Conservation (phyloP, 2,113 vertebrate genomes). For the Phainopepla nitens region DNA sequence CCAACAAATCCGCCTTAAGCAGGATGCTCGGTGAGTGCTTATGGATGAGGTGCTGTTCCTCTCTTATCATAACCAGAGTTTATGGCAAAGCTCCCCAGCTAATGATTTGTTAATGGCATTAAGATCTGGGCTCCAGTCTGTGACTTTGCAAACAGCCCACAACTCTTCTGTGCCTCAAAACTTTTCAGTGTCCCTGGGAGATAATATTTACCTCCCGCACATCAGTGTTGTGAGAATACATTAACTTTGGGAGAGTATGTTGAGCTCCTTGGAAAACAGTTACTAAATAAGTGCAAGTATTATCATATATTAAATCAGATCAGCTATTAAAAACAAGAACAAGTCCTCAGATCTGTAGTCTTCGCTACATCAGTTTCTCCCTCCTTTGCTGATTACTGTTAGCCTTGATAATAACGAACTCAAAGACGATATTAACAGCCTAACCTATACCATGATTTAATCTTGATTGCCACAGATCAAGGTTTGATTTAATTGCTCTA, state of each 20-base stretch:
- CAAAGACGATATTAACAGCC: slow-evolving; percentile 58
- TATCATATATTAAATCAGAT: slow-evolving; percentile 68
- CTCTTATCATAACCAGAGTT: neutral
- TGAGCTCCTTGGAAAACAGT: slow-evolving; percentile 50
- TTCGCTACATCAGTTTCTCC: slow-evolving; percentile 50
- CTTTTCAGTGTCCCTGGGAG: slow-evolving; percentile 22
- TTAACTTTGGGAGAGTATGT: slow-evolving; percentile 43
- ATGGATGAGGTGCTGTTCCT: neutral
- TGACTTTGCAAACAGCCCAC: neutral
- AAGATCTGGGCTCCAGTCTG: neutral
- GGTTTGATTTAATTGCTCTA: slow-evolving; percentile 68
- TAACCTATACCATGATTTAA: slow-evolving; percentile 55
- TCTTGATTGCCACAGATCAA: slow-evolving; percentile 66
- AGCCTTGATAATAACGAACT: slow-evolving; percentile 69
- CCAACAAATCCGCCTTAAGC: neutral
- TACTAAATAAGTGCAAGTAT: slow-evolving; percentile 65
- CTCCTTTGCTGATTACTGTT: slow-evolving; percentile 65
- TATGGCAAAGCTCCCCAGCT: rapidly evolving
- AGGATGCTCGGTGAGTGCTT: neutral
- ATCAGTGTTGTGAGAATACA: slow-evolving; percentile 56
- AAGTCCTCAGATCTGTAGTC: slow-evolving; percentile 53
- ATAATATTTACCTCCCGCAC: slow-evolving; percentile 54
- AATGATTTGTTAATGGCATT: slow-evolving; percentile 11
- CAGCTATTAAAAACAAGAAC: slow-evolving; percentile 63
- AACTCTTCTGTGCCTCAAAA: neutral